These are phyloP conservation scores for Galendromus occidentalis DNA, from an alignment of 1,140 invertebrate genomes.

Conservation along the genomic window DNA sequence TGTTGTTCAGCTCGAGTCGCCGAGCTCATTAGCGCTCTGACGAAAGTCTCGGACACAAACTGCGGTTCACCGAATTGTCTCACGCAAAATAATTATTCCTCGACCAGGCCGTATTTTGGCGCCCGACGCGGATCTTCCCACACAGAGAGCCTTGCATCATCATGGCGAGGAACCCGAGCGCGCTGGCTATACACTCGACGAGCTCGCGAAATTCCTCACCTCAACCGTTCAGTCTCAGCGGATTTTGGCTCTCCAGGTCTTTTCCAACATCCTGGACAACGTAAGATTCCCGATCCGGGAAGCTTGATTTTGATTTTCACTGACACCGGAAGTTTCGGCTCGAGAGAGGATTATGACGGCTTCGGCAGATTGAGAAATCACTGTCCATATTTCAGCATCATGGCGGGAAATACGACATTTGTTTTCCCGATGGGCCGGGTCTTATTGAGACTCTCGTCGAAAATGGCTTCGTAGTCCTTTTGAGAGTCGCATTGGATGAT, in stretches of 20 bases:
- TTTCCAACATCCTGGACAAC: constrained; percentile 15
- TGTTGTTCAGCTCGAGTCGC: no score
- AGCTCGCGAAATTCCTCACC: constrained; percentile 15
- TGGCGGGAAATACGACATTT: not conserved
- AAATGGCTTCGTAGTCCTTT: not conserved
- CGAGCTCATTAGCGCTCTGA: no score
- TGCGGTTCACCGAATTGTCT: no score
- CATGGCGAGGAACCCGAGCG: constrained; percentile 18
- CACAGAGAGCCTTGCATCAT: constrained; percentile 17
- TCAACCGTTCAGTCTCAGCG: constrained; percentile 16
- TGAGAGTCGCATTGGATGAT: not conserved
- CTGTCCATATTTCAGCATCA: constrained; percentile 26
- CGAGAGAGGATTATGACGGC: no score
- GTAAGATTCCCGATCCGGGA: not conserved
- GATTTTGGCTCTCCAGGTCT: constrained; percentile 16
- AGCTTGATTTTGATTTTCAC: no score
- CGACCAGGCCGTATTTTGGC: not conserved
- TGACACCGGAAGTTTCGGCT: no score
- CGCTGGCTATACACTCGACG: constrained; percentile 19
- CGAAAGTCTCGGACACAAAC: no score
- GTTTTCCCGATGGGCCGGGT: not conserved
- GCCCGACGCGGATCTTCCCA: constrained; percentile 12
- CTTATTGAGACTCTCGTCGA: not conserved
- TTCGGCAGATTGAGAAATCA: constrained; percentile 50
- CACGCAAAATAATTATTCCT: no score